phyloP scores from a whole-genome alignment of 2,888 invertebrate species.

The Morinoia aosen region DNA sequence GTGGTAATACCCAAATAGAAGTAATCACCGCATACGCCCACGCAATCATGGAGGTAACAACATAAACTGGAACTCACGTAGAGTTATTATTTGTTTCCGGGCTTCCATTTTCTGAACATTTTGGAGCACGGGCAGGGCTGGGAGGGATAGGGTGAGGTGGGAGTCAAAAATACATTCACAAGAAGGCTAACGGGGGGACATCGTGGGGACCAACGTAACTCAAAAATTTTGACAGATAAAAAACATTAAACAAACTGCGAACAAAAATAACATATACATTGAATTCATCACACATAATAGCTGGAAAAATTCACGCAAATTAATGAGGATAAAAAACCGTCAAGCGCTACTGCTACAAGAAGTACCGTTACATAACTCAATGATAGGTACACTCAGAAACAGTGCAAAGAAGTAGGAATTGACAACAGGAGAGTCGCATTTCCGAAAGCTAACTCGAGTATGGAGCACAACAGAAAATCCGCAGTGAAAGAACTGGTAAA shows the following conservation, averaged over 20 bases:
- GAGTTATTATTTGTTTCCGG: conserved; percentile 56
- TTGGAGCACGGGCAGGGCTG: conserved; percentile 57
- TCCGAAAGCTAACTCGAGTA: neutral
- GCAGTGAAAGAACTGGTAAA: neutral
- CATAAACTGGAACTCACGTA: neutral
- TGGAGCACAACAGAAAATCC: neutral
- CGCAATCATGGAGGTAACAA: neutral
- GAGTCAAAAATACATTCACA: neutral
- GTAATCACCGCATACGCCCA: conserved; percentile 29
- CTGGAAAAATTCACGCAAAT: neutral
- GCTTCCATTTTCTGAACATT: conserved; percentile 54
- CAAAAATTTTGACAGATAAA: neutral
- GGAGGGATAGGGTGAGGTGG: conserved; percentile 30
- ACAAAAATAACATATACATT: neutral
- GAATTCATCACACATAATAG: neutral
- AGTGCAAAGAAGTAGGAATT: neutral
- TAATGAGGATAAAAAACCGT: neutral
- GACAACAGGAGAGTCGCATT: neutral
- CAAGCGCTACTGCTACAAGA: neutral
- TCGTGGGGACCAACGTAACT: neutral
- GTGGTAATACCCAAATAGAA: neutral
- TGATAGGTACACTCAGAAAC: neutral
- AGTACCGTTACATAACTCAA: neutral
- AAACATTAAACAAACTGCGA: neutral
- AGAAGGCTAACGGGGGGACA: neutral